Percentiles rank a stretch among this genome's conserved stretches.
Evolutionary conservation across 2,113 vertebrate genomes (phyloP).

Genomic region (Lates calcarifer): DNA sequence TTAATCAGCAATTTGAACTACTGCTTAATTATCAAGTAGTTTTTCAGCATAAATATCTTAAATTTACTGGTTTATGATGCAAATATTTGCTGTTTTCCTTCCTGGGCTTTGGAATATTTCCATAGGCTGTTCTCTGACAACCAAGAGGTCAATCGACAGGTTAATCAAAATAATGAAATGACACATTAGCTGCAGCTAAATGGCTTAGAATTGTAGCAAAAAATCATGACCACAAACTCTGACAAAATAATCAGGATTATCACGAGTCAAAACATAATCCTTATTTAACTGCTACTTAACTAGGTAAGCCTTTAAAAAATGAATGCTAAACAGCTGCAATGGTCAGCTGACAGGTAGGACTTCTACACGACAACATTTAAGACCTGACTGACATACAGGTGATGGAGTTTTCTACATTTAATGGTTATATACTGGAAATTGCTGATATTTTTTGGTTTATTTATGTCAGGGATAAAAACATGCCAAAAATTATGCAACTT

Average conservation of each 20-base stretch:
- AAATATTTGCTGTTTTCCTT: background rate
- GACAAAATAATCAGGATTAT: conserved; percentile 34
- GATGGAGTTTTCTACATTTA: background rate
- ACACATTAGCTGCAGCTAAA: too few relatives aligned
- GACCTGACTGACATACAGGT: background rate
- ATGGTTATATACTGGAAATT: conserved; percentile 11
- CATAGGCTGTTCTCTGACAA: background rate
- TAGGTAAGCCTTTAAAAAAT: background rate
- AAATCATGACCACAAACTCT: background rate
- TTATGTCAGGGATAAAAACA: conserved; percentile 23
- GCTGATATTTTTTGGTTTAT: conserved; percentile 24
- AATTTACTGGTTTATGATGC: background rate
- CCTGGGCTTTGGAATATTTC: background rate
- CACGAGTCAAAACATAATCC: conserved; percentile 18
- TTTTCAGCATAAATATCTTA: too few relatives aligned
- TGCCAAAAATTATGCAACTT: conserved; percentile 18
- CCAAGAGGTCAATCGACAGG: background rate
- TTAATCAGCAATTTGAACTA: background rate
- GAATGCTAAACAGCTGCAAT: background rate
- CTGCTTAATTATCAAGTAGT: too few relatives aligned
- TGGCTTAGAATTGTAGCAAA: background rate
- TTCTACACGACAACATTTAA: background rate
- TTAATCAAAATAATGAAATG: background rate
- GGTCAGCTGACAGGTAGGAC: background rate
- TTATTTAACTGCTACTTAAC: conserved; percentile 8